phyloP scores from a whole-genome alignment of 2,113 vertebrate species.

The Trichomycterus rosablanca region DNA sequence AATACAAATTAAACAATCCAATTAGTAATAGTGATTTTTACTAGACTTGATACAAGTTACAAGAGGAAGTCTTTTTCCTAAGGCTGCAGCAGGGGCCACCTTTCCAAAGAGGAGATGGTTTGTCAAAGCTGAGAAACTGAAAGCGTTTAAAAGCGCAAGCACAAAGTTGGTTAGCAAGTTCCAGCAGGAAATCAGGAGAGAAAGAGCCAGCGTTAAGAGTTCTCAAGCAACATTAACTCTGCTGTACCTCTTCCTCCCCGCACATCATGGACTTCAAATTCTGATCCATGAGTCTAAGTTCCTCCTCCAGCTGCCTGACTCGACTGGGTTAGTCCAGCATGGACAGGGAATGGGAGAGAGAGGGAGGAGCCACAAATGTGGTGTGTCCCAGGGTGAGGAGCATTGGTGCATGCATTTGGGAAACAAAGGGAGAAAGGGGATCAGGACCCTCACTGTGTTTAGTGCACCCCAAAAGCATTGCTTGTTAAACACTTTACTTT shows the following conservation, averaged over 20 bases:
- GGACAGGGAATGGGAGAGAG: slow-evolving; percentile 18
- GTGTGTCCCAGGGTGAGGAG: slow-evolving; percentile 48
- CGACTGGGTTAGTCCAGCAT: slow-evolving; percentile 76
- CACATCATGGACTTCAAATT: slow-evolving; percentile 93
- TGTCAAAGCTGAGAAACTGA: slow-evolving; percentile 7
- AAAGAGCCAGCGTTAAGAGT: slow-evolving; percentile 9
- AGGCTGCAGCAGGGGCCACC: slow-evolving; percentile 27
- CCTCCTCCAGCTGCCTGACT: slow-evolving; percentile 86
- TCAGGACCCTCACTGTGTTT: slow-evolving; percentile 44
- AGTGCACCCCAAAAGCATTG: slow-evolving; percentile 37
- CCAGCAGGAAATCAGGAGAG: slow-evolving; percentile 11
- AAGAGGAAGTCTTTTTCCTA: slow-evolving; percentile 16
- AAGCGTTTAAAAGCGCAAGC: neutral
- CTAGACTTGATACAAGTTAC: too few species aligned
- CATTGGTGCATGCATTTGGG: slow-evolving; percentile 56
- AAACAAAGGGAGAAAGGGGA: slow-evolving; percentile 47
- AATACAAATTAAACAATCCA: too few species aligned
- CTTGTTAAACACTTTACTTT: slow-evolving; percentile 26
- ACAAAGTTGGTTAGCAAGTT: slow-evolving; percentile 10
- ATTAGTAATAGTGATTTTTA: too few species aligned
- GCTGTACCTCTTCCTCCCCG: slow-evolving; percentile 95
- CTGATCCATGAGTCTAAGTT: slow-evolving; percentile 93
- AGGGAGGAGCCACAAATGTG: slow-evolving; percentile 37
- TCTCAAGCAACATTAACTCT: slow-evolving; percentile 2
- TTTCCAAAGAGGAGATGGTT: slow-evolving; percentile 24